Base-by-base conservation (phyloP, 2,113 vertebrate species). In the Ivindomyrus marchei region DNA sequence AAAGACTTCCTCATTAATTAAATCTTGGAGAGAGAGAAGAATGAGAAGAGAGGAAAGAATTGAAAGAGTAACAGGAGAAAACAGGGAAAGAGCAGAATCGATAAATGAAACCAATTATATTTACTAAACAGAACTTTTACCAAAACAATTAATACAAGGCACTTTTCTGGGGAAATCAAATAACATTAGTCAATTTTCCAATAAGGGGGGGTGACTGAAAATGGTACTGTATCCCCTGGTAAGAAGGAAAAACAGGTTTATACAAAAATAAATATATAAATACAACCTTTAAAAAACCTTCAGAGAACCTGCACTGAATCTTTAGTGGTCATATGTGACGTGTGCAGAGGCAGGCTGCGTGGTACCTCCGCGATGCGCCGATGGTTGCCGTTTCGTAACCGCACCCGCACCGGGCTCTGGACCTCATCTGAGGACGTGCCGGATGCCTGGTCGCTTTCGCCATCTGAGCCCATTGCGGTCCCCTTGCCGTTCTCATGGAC, bases 381-480 rank as follows among this genome's bases (percentile, higher is more conserved):
- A 90, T 96, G 95, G 90, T 96, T 93, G 91, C 95, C 95, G 92
- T 96, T 96, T 91, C 95, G 94, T 95, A 96, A 94, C 1, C 95
- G 95, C 88, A 96, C 95, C 90, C 95, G 94, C 89, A 96, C 95
- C 19, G 95, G 95, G 93, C 95, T 96, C 92, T 96, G 95, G 87
- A 96, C 94, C 91, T 95, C 95, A 89, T 95, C 95, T 24, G 95
- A 95, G 3, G 95, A 95, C 0, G 94, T 95, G 17, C 95, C 95
- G 3, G 95, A 96, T 3, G 95, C 95, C 88, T 96, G 95, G 92
- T 96, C 95, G 19, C 95, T 96, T 90, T 96, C 95, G 9, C 95
- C 95, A 36, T 96, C 95, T n/a, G 95, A 96, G 19, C 95, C 95
- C 94, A 96, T 96, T 24, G 42, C 87, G 4, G 56, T n/a, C 39